These are phyloP conservation scores for Scolanthus callimorphus DNA, from an alignment of 92 coral and sea anemone genomes.

Conservation along the genomic window DNA sequence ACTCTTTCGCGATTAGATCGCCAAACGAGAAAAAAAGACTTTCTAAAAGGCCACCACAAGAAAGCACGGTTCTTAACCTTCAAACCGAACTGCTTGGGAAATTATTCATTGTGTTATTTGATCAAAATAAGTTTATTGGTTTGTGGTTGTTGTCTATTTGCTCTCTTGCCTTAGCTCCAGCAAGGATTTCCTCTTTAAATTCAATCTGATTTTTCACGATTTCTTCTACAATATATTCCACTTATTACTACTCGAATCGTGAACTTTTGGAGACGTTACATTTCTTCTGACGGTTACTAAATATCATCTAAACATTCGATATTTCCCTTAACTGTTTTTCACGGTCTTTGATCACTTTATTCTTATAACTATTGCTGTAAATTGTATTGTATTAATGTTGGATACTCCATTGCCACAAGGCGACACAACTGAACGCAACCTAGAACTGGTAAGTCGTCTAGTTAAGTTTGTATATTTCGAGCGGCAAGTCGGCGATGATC, in stretches of 20 bases:
- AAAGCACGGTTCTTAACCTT: neutral
- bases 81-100: neutral
- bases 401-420: slow-evolving; percentile 93
- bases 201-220: neutral
- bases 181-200: neutral
- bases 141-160: neutral
- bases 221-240: neutral
- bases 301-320: neutral
- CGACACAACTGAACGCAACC: slow-evolving; percentile 78
- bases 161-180: neutral
- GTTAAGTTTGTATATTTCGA: neutral
- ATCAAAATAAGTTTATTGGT: neutral
- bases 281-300: neutral
- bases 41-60: neutral
- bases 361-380: slow-evolving; percentile 92
- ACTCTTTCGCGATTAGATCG: too few relatives aligned
- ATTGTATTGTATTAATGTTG: slow-evolving; percentile 87
- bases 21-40: too few relatives aligned
- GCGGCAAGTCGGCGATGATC: too few relatives aligned
- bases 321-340: slow-evolving; percentile 46
- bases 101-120: neutral
- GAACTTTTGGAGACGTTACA: too few relatives aligned
- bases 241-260: too few relatives aligned
- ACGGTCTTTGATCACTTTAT: slow-evolving; percentile 94
- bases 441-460: slow-evolving; percentile 62